These are phyloP conservation scores for Phyllostomus hastatus DNA, from an alignment of 2,113 vertebrate genomes.

Conservation along the genomic window DNA sequence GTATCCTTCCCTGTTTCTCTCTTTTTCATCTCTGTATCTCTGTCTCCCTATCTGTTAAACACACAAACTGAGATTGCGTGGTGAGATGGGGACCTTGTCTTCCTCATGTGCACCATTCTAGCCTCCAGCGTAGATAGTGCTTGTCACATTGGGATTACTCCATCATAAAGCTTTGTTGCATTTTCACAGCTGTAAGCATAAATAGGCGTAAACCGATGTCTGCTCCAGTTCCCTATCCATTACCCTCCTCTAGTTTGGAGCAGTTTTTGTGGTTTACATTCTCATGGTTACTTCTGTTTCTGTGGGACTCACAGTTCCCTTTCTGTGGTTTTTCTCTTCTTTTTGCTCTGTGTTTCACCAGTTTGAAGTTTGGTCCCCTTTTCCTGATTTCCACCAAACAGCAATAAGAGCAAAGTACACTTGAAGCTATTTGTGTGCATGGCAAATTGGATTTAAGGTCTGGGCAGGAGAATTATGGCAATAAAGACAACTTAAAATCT, in stretches of 20 bases:
- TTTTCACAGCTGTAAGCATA: not conserved
- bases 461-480: not conserved
- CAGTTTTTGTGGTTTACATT: not conserved
- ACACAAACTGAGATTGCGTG: not conserved
- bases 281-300: not conserved
- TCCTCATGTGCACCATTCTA: not conserved
- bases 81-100: not conserved
- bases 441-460: not conserved
- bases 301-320: not conserved
- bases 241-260: not conserved
- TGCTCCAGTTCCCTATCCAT: not conserved
- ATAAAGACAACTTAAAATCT: not conserved
- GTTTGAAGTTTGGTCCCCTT: not conserved
- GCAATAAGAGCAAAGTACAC: not conserved
- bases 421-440: not conserved
- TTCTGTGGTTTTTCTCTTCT: not conserved
- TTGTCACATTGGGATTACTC: too few relatives aligned
- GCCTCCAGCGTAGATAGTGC: not conserved
- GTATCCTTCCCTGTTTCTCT: not conserved
- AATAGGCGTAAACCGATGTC: not conserved
- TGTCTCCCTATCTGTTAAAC: not conserved
- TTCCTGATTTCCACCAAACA: conserved; percentile 5
- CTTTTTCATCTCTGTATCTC: not conserved
- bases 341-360: not conserved
- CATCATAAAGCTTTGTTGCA: not conserved